phyloP scores from a whole-genome alignment of 2,797 vertebrate species.

The Diceros bicornis region DNA sequence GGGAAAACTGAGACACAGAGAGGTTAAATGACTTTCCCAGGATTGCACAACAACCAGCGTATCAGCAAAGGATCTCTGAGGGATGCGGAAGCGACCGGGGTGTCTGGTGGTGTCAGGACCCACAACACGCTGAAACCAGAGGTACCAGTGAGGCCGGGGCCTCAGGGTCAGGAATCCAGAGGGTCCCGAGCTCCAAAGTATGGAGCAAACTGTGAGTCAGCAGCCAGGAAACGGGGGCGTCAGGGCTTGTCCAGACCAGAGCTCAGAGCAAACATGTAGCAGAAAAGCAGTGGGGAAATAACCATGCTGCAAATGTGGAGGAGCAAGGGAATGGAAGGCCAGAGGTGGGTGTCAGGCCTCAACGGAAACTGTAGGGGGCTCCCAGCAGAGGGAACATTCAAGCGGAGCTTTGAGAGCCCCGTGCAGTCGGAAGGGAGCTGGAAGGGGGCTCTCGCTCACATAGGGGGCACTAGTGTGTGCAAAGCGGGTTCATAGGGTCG shows the following conservation, averaged over 20 bases:
- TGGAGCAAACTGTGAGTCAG: background rate
- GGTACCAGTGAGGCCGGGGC: background rate
- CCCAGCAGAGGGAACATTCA: background rate
- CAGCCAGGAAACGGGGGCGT: background rate
- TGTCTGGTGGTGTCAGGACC: background rate
- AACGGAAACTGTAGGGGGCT: too few relatives aligned
- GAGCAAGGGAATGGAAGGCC: background rate
- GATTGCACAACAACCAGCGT: constrained; percentile 52
- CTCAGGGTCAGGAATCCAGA: background rate
- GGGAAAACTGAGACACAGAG: background rate
- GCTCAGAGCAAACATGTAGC: background rate
- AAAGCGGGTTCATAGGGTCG: background rate
- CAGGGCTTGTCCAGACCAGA: background rate
- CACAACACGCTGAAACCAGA: background rate
- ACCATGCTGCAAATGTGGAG: background rate
- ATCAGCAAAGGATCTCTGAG: background rate
- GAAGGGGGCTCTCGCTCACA: background rate
- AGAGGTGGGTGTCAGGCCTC: too few relatives aligned
- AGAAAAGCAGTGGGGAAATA: background rate
- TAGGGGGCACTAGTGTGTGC: too few relatives aligned
- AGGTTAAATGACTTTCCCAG: constrained; percentile 71
- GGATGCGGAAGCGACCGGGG: background rate
- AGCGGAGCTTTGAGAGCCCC: background rate
- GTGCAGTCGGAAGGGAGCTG: background rate
- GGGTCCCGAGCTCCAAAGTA: background rate